Evolutionary conservation across 2,888 invertebrate species (phyloP).

Genomic region (Encarsia formosa): DNA sequence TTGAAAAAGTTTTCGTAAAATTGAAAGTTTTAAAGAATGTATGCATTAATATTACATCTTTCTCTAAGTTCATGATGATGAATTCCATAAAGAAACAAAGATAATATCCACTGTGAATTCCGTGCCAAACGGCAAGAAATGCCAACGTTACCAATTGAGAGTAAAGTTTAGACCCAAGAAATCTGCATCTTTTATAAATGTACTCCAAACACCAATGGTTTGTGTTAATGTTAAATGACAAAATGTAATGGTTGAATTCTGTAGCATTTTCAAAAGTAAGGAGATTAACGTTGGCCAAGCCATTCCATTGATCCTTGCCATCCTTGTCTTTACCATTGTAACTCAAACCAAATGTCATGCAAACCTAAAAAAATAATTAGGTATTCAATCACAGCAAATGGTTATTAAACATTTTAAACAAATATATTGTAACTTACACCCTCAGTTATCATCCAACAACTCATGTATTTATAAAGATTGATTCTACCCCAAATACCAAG

Average conservation of each 20-base stretch:
- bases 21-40: no score
- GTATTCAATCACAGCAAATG: background rate
- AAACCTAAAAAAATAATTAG: constrained; percentile 36
- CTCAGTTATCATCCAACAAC: constrained; percentile 89
- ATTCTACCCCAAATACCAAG: constrained; percentile 83
- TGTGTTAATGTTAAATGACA: constrained; percentile 93
- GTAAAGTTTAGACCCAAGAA: constrained; percentile 64
- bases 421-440: constrained; percentile 54
- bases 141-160: constrained; percentile 80
- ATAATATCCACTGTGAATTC: constrained; percentile 91
- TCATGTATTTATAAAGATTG: constrained; percentile 85
- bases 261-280: constrained; percentile 75
- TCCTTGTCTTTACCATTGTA: constrained; percentile 71
- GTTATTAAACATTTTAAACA: background rate
- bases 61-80: constrained; percentile 78
- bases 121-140: constrained; percentile 96
- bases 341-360: constrained; percentile 68
- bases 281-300: constrained; percentile 85
- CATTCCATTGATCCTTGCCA: constrained; percentile 74
- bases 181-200: constrained; percentile 88
- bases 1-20: background rate
- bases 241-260: constrained; percentile 81
- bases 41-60: constrained; percentile 66
- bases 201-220: constrained; percentile 93
- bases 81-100: constrained; percentile 90